phyloP scores from a whole-genome alignment of 1,140 invertebrate genomes.

The Cotesia typhae region DNA sequence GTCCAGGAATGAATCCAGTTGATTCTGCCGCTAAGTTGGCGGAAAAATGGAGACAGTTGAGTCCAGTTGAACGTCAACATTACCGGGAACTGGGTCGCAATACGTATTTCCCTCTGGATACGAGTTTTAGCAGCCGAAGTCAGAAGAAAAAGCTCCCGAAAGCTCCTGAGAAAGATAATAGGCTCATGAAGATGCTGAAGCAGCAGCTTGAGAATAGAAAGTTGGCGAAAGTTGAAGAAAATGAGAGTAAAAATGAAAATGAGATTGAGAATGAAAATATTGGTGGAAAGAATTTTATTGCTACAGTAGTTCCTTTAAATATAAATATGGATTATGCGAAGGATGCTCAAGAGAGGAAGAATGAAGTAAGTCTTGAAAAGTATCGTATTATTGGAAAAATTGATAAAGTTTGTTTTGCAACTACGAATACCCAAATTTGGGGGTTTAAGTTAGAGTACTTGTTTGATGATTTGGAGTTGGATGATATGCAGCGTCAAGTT shows the following conservation, averaged over 20 bases:
- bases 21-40: slow-evolving; percentile 58
- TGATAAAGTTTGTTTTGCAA: slow-evolving; percentile 47
- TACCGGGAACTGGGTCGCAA: slow-evolving; percentile 56
- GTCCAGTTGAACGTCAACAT: slow-evolving; percentile 59
- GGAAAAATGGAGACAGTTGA: slow-evolving; percentile 58
- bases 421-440: slow-evolving; percentile 46
- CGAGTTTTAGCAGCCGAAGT: neutral
- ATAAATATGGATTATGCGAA: slow-evolving; percentile 43
- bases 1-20: slow-evolving; percentile 56
- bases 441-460: slow-evolving; percentile 43
- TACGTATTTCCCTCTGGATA: neutral
- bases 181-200: slow-evolving; percentile 43
- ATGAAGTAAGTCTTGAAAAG: slow-evolving; percentile 22
- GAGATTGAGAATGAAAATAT: too few relatives aligned
- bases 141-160: slow-evolving; percentile 35
- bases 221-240: too few relatives aligned
- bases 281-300: too few relatives aligned
- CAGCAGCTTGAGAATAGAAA: neutral
- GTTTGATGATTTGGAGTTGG: slow-evolving; percentile 40
- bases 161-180: slow-evolving; percentile 17
- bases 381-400: slow-evolving; percentile 46
- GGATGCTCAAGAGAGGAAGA: slow-evolving; percentile 37
- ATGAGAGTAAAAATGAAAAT: too few relatives aligned
- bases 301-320: slow-evolving; percentile 39
- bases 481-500: neutral